Conservation (phyloP, 2,113 vertebrate species). For the Corythornis cristatus region DNA sequence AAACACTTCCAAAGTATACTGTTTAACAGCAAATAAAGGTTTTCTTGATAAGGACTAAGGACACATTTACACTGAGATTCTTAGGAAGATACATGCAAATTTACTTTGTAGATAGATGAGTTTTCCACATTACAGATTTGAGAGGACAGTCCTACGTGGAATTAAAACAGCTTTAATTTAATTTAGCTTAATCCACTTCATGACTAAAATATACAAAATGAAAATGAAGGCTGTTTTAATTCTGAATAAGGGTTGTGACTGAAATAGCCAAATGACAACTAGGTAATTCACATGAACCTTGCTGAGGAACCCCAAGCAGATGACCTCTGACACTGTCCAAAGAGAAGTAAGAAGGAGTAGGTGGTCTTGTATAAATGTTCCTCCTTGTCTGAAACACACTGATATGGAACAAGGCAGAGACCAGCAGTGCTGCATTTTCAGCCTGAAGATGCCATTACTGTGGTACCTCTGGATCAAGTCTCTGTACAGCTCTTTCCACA, state of each 20-base stretch:
- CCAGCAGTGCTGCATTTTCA: background rate
- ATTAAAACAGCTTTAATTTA: slow-evolving; percentile 19
- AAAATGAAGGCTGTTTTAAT: background rate
- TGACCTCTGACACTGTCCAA: background rate
- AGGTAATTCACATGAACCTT: background rate
- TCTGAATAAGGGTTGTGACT: background rate
- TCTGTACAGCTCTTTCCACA: no score
- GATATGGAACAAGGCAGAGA: background rate
- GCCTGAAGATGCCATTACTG: rapidly evolving
- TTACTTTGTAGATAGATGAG: slow-evolving; percentile 10
- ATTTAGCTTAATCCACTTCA: slow-evolving; percentile 16
- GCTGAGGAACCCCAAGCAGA: background rate
- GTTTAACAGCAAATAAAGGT: background rate
- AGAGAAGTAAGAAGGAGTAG: background rate
- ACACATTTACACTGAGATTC: background rate
- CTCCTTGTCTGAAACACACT: rapidly evolving
- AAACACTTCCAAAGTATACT: background rate
- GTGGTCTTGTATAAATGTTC: background rate
- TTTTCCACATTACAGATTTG: background rate
- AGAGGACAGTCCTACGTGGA: background rate
- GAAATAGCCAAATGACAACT: background rate
- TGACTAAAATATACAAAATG: slow-evolving; percentile 2
- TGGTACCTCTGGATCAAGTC: background rate
- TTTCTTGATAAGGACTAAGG: background rate
- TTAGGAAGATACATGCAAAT: background rate